Base-by-base conservation (phyloP, 2,888 invertebrate species). In the Malacosoma neustria region DNA sequence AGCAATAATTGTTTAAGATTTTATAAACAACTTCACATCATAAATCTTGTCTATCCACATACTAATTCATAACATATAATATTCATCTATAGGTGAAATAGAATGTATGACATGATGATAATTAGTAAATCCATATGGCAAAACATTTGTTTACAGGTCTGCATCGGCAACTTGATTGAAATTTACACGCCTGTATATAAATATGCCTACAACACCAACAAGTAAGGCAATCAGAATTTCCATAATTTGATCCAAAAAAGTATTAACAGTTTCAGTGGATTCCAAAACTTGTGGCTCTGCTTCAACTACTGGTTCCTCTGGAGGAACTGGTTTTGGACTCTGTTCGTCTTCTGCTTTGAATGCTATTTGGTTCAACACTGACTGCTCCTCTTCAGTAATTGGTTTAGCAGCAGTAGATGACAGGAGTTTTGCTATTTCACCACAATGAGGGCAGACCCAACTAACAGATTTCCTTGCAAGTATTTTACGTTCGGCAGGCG, bases 401-500 rank as follows among this genome's bases (percentile, higher is more conserved):
- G 86, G 86, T 52, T 77, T 72, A 4, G 86, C 85, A 39, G 86
- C 86, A 41, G 75, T 84, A 30, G 75, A 75, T 3, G 85, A 84
- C 3, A 87, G 49, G 33, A 87, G 54, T 14, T 52, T 49, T 32
- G 73, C 62, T 47, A 71, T 82, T 39, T 80, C 73, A 14, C 87
- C 87, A 69, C 87, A 84, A 30, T 75, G 72, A 9, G 71, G 46
- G 40, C 84, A 82, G 1, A 60, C 62, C 74, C 82, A 87, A 33
- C 49, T 62, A 13, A 57, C 55, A 7, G 88, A 94, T 88, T 92
- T 93, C 60, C 89, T 91, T 5, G 97, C 96, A 34, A 98, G 86
- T 33, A 87, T 69, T 63, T 91, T 91, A 38, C 97, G 88, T 68
- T 97, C 97, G 36, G 93, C 92, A n/a, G 92, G 84, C 1, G 93